Evolutionary conservation across 2,888 invertebrate species (phyloP).

Genomic region (Drosophila meridionalis): DNA sequence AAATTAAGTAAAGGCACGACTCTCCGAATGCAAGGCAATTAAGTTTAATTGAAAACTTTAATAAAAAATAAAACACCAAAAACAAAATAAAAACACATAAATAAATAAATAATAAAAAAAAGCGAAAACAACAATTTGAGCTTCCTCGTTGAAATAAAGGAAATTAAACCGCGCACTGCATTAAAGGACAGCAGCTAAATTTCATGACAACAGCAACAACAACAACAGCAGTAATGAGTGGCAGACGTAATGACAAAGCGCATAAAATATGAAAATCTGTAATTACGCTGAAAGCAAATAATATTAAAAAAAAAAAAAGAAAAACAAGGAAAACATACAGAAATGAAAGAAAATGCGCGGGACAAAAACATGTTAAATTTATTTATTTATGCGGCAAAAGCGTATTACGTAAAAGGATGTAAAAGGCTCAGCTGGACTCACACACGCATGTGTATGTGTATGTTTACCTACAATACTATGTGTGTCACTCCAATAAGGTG

Average conservation of each 20-base stretch:
- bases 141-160: slow-evolving; percentile 53
- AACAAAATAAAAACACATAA: not conserved
- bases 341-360: slow-evolving; percentile 3
- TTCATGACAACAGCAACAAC: slow-evolving; percentile 27
- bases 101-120: slow-evolving; percentile 8
- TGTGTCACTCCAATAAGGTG: slow-evolving; percentile 31
- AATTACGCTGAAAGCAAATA: slow-evolving; percentile 56
- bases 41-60: slow-evolving; percentile 41
- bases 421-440: slow-evolving; percentile 22
- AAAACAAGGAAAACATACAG: not conserved
- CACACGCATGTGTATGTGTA: not conserved
- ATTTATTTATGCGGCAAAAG: slow-evolving; percentile 48
- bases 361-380: slow-evolving; percentile 34
- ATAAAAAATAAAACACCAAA: slow-evolving; percentile 2
- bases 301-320: slow-evolving; percentile 20
- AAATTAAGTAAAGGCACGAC: slow-evolving; percentile 3
- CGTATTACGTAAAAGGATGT: slow-evolving; percentile 34
- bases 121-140: slow-evolving; percentile 47
- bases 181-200: slow-evolving; percentile 34
- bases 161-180: slow-evolving; percentile 40
- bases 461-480: not conserved
- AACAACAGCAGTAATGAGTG: slow-evolving; percentile 18
- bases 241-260: slow-evolving; percentile 45
- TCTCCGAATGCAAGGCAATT: slow-evolving; percentile 34
- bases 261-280: slow-evolving; percentile 55